Evolutionary conservation across 2,113 vertebrate species (phyloP).

Genomic region (Nanorana parkeri): DNA sequence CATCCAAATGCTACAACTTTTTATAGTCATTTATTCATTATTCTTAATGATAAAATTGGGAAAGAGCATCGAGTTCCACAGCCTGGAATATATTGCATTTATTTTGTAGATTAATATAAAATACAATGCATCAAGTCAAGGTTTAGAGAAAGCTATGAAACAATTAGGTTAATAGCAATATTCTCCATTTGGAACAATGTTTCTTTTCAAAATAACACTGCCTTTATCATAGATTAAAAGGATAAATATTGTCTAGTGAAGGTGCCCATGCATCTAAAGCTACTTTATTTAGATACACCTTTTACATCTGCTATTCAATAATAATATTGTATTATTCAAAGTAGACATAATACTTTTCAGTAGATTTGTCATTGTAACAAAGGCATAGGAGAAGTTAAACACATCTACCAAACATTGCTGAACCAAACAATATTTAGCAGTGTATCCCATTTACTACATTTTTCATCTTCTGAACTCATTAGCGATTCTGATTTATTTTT

Average conservation of each 20-base stretch:
- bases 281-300: too few relatives aligned
- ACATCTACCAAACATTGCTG: too few relatives aligned
- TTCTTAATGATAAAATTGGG: constrained; percentile 65
- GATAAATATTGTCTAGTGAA: background rate
- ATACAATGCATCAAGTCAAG: constrained; percentile 18
- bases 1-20: constrained; percentile 68
- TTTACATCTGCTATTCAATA: too few relatives aligned
- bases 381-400: too few relatives aligned
- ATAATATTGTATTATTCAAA: too few relatives aligned
- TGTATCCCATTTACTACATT: too few relatives aligned
- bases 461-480: too few relatives aligned
- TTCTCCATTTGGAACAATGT: constrained; percentile 27
- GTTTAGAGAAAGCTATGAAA: constrained; percentile 20
- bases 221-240: background rate
- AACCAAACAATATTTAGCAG: too few relatives aligned
- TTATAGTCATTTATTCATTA: constrained; percentile 64
- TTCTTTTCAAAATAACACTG: constrained; percentile 5
- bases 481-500: too few relatives aligned
- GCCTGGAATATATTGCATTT: constrained; percentile 57
- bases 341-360: too few relatives aligned
- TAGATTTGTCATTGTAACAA: too few relatives aligned
- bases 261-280: too few relatives aligned
- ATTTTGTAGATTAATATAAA: constrained; percentile 55
- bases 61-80: constrained; percentile 54
- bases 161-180: constrained; percentile 39